Conservation (phyloP, 2,113 vertebrate species). For the Octodon degus region DNA sequence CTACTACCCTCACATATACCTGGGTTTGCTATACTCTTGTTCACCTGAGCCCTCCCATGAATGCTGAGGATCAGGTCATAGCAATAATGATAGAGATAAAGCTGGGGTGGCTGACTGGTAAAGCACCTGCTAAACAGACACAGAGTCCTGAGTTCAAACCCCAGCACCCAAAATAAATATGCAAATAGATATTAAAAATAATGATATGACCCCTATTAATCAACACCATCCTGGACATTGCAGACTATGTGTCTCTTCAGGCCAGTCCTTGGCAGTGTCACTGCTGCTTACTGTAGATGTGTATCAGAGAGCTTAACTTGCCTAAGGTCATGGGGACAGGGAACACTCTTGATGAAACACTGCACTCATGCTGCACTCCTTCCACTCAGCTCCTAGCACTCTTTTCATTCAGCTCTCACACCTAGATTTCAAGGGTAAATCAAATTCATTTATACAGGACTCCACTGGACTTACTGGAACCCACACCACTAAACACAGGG, state of each 20-base stretch:
- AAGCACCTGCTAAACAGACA: not conserved
- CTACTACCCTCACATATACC: not conserved
- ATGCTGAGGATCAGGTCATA: not conserved
- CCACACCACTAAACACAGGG: not conserved
- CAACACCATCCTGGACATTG: not conserved
- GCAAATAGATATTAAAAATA: not conserved
- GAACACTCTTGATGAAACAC: not conserved
- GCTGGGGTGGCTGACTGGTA: not conserved
- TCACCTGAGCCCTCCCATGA: not conserved
- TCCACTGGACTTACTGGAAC: not conserved
- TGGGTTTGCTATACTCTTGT: not conserved
- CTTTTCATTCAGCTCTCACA: not conserved
- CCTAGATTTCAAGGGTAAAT: not conserved
- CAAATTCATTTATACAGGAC: not conserved
- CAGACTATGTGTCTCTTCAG: rapidly evolving
- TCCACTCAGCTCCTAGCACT: not conserved
- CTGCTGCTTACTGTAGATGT: not conserved
- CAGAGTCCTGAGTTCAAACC: not conserved
- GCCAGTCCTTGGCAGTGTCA: not conserved
- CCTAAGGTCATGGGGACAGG: not conserved
- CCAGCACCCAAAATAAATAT: not conserved
- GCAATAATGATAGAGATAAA: not conserved
- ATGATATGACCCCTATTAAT: not conserved
- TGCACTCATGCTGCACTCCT: not conserved
- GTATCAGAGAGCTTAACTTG: not conserved